Conservation (phyloP, 2,113 vertebrate genomes). For the Charina bottae region DNA sequence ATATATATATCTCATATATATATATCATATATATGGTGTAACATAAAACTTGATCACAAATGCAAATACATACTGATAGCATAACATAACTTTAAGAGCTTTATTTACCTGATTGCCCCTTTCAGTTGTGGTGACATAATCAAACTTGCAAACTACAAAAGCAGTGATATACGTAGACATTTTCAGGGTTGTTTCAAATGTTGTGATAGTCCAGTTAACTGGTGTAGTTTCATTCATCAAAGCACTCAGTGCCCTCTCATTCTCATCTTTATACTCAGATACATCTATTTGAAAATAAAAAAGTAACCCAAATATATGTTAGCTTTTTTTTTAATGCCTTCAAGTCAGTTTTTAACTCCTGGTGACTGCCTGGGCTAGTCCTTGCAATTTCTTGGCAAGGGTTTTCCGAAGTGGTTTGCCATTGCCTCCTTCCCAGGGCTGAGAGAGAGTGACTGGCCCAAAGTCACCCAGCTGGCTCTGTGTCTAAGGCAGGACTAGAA, state of each 20-base stretch:
- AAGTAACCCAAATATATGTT: background rate
- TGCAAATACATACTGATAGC: background rate
- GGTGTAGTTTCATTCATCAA: slow-evolving; percentile 57
- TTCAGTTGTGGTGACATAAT: slow-evolving; percentile 70
- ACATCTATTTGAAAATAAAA: slow-evolving; percentile 66
- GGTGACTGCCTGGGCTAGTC: background rate
- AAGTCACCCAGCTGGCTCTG: background rate
- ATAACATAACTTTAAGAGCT: background rate
- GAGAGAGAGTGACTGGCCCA: background rate
- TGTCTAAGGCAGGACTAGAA: background rate
- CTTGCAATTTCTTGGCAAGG: background rate
- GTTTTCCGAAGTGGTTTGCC: background rate
- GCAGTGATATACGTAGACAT: slow-evolving; percentile 83
- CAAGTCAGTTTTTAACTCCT: background rate
- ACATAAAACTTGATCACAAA: background rate
- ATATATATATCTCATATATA: too few relatives aligned
- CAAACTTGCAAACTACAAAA: slow-evolving; percentile 75
- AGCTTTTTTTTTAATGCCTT: background rate
- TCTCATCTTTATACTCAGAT: slow-evolving; percentile 68
- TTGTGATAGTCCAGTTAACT: slow-evolving; percentile 71
- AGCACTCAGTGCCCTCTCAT: slow-evolving; percentile 60
- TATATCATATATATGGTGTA: background rate
- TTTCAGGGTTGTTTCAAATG: slow-evolving; percentile 73
- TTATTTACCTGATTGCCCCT: slow-evolving; percentile 75
- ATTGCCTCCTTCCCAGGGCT: background rate